Evolutionary conservation across 1,140 invertebrate genomes (phyloP).

Genomic region (Paracyclopina nana): DNA sequence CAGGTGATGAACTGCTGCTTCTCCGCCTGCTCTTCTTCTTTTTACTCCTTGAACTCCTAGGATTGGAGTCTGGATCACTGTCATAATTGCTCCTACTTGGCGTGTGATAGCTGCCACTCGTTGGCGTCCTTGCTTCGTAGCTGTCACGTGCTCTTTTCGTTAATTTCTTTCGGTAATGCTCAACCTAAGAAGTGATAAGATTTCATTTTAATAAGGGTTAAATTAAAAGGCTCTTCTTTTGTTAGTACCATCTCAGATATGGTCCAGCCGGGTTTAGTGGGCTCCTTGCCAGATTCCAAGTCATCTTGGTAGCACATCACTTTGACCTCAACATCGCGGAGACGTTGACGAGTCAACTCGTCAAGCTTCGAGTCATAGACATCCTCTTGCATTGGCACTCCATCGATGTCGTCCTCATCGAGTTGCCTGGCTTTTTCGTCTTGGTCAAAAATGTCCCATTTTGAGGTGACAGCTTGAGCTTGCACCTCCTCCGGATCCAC

Average conservation of each 20-base stretch:
- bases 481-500: conserved; percentile 51
- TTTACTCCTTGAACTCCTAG: conserved; percentile 13
- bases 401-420: conserved; percentile 21
- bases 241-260: conserved; percentile 43
- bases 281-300: conserved; percentile 59
- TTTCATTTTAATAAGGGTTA: background rate
- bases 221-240: background rate
- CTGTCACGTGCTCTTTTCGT: conserved; percentile 43
- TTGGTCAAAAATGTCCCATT: conserved; percentile 22
- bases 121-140: background rate
- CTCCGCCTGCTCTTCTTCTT: conserved; percentile 14
- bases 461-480: conserved; percentile 21
- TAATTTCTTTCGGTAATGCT: conserved; percentile 75
- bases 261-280: conserved; percentile 51
- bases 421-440: conserved; percentile 19
- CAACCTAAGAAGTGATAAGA: conserved; percentile 27
- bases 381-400: background rate
- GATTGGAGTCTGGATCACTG: background rate
- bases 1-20: background rate
- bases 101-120: too few relatives aligned
- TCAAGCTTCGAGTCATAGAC: conserved; percentile 21
- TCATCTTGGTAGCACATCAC: conserved; percentile 91
- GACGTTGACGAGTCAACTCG: conserved; percentile 55
- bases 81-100: conserved; percentile 4
- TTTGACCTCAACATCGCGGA: conserved; percentile 83